Evolutionary conservation across 2,797 vertebrate species (phyloP).

Genomic region (Cryptoblepharus egeriae): DNA sequence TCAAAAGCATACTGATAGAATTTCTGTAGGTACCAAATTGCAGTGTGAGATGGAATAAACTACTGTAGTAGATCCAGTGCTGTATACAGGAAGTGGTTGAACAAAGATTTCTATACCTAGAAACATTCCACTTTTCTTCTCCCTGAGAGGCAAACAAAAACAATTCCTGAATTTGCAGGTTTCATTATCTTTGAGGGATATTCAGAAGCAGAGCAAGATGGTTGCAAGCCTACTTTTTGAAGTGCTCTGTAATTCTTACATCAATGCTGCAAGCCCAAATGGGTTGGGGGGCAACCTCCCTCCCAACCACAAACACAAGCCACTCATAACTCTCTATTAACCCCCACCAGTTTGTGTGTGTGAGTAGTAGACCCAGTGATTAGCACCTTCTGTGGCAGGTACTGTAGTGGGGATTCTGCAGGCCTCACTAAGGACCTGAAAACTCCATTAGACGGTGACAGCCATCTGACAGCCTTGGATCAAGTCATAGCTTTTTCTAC

Average conservation of each 20-base stretch:
- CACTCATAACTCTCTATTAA: neutral
- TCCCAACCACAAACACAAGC: neutral
- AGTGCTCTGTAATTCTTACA: neutral
- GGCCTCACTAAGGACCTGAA: neutral
- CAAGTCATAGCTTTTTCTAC: neutral
- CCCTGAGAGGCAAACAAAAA: slow-evolving; percentile 13
- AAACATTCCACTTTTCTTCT: slow-evolving; percentile 13
- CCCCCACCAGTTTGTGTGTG: neutral
- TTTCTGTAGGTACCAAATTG: neutral
- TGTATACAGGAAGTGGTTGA: neutral
- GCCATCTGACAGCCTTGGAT: neutral
- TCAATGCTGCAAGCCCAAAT: neutral
- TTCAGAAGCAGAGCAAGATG: neutral
- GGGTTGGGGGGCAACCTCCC: neutral
- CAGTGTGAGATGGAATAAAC: neutral
- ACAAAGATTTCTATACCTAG: neutral
- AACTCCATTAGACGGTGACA: neutral
- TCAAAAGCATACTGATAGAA: neutral
- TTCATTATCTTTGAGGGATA: neutral
- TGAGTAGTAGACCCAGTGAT: neutral
- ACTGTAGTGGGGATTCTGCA: no score
- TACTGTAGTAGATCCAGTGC: neutral
- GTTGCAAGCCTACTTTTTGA: neutral
- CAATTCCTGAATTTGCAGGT: neutral
- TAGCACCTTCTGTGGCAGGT: neutral